Base-by-base conservation (phyloP, 2,113 vertebrate species). In the Dissostichus mawsoni region DNA sequence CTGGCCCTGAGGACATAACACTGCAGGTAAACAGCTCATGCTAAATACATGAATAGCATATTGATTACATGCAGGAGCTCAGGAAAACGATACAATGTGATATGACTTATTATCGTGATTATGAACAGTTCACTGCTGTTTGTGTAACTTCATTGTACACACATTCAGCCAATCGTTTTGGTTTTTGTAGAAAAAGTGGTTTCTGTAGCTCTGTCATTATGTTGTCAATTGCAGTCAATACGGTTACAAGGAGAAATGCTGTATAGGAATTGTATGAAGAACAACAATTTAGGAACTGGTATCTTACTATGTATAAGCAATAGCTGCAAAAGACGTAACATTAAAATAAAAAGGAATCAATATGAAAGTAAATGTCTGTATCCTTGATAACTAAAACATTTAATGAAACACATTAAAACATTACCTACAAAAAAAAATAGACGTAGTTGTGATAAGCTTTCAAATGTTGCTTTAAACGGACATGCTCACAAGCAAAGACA, bases 401-500 rank as follows among this genome's bases (percentile, higher is more conserved):
- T 45, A 33, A 16, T 23, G 2, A 11, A 56, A 67, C 45, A 51
- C 16, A 23, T 29, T n/a, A 57, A 11, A 66, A 25, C 45, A 57
- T 52, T 33, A 59, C 5, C 20, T 23, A 52, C 12, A 77, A 73
- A 61, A 50, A 13, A 70, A 68, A 8, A 41, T 53, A 76, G 48
- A 53, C 1, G 7, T 12, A 55, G 66, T 3, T 29, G 23, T 47
- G 44, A 66, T 29, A 20, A 55, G 61, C 53, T 33, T 17, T 18
- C 59, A 9, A 36, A 20, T 17, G 18, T 33, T 29, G 50, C 12
- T 68, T 77, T 33, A 70, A 51, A 78, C 44, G 18, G n/a, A 64
- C 69, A 78, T 52, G 74, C 72, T 66, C 25, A 75, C 13, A 66
- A 66, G 55, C 47, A 41, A 29, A 85, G 65, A 63, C 41, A 20